Conservation (phyloP, 2,888 invertebrate species). For the Eremobia ochroleuca region DNA sequence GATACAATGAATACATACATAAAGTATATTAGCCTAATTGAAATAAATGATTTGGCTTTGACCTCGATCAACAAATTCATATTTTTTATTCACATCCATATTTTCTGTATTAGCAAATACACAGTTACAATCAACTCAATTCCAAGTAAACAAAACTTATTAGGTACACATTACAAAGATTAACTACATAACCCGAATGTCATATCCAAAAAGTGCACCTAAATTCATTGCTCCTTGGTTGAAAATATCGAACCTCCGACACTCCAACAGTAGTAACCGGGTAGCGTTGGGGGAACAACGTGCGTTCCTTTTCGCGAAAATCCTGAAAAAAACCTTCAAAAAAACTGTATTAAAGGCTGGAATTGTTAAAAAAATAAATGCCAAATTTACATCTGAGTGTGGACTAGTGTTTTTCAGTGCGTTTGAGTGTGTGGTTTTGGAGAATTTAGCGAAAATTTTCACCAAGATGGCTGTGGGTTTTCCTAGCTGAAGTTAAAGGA, state of each 20-base stretch:
- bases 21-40: no score
- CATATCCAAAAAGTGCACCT: constrained; percentile 21
- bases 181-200: not conserved
- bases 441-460: not conserved
- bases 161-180: no score
- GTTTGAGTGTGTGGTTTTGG: not conserved
- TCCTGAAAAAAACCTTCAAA: constrained; percentile 15
- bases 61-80: no score
- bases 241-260: constrained; percentile 51
- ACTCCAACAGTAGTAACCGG: constrained; percentile 17
- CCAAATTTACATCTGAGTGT: not conserved
- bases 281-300: not conserved
- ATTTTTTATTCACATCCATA: no score
- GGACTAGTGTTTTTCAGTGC: constrained; percentile 19
- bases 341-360: constrained; percentile 7
- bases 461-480: constrained; percentile 50
- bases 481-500: constrained; percentile 10
- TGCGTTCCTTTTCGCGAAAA: constrained; percentile 1
- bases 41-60: no score
- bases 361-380: not conserved
- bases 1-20: no score
- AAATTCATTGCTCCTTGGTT: constrained; percentile 9
- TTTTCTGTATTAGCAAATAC: not conserved
- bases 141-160: not conserved
- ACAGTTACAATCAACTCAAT: not conserved